Evolutionary conservation across 2,888 invertebrate genomes (phyloP).

Genomic region (Drosophila buzzatii): DNA sequence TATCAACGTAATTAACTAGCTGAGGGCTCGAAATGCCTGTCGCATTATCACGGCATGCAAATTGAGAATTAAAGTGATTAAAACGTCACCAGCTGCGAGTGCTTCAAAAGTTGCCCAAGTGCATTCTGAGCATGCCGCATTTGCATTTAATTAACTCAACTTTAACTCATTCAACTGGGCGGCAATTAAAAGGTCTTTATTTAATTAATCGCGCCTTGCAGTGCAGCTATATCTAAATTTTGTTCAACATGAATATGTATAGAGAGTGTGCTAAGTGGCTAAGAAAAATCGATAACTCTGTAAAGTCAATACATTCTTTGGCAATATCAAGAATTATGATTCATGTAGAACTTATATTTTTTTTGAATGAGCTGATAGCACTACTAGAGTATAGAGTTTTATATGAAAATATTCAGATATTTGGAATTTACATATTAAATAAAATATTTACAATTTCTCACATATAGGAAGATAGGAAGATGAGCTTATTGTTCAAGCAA

Average conservation of each 20-base stretch:
- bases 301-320: too few species aligned
- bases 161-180: background rate
- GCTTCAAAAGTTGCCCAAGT: constrained; percentile 5
- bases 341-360: too few species aligned
- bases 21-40: constrained; percentile 14
- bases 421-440: too few species aligned
- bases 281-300: too few species aligned
- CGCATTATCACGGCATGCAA: constrained; percentile 24
- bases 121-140: background rate
- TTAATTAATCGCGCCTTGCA: background rate
- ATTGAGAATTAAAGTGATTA: constrained; percentile 32
- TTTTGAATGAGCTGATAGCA: too few species aligned
- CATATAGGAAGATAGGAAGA: too few species aligned
- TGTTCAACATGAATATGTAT: background rate
- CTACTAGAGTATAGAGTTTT: too few species aligned
- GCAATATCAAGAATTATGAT: too few species aligned
- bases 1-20: constrained; percentile 33
- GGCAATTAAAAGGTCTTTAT: background rate
- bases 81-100: constrained; percentile 18
- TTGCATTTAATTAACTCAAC: constrained; percentile 6
- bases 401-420: too few species aligned
- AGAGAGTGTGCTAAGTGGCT: background rate
- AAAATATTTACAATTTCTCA: too few species aligned
- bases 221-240: background rate
- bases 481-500: too few species aligned